Base-by-base conservation (phyloP, 2,113 vertebrate genomes). In the Hiodon tergisus region DNA sequence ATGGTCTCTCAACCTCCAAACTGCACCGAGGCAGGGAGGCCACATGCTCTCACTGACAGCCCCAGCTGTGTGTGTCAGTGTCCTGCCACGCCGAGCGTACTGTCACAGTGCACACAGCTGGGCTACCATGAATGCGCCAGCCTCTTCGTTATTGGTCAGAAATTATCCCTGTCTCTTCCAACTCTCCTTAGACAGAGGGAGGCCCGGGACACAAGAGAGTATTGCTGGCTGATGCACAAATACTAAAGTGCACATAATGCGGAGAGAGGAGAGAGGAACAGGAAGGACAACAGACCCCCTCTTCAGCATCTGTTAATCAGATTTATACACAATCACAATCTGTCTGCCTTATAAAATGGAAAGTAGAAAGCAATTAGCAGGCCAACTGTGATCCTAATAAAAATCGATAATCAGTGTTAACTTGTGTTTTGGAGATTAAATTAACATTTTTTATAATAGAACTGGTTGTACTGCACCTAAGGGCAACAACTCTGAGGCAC, bases 61-160 rank as follows among this genome's bases (percentile, higher is more conserved):
- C 81, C 70, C 77, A 81, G 82, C 82, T 85, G 78, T 77, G 31
- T 3, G 10, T 4, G 48, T 2, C 63, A 2, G 5, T 5, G 52
- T 47, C 57, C 6, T 8, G 11, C 57, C 8, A 14, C 17, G 31
- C 14, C 14, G 2, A 82, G 78, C 81, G 80, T 31, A 79, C 81
- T 83, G 75, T 83, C 77, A 70, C 79, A 77, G 83, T 81, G 16
- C 10, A 76, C 80, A 82, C 87, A 87, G 83, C 84, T 83, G 83
- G 53, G 70, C 77, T 66, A 59, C 78, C 81, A 14, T 72, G 72
- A 77, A 74, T 2, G 48, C 53, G 16, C 67, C 66, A 57, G 67
- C 68, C 71, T 53, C n/a, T 67, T 14, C 62, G 57, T 75, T 11
- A 77, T 62, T 75, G 73, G 58, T 72, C 76, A 72, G 73, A 48